A percentile compares a stretch with the other conserved stretches of the same genome.
These are phyloP conservation scores for Mastigias papua DNA, from an alignment of 30 jellyfish, hydroid and myxozoan species.

Conservation along the genomic window DNA sequence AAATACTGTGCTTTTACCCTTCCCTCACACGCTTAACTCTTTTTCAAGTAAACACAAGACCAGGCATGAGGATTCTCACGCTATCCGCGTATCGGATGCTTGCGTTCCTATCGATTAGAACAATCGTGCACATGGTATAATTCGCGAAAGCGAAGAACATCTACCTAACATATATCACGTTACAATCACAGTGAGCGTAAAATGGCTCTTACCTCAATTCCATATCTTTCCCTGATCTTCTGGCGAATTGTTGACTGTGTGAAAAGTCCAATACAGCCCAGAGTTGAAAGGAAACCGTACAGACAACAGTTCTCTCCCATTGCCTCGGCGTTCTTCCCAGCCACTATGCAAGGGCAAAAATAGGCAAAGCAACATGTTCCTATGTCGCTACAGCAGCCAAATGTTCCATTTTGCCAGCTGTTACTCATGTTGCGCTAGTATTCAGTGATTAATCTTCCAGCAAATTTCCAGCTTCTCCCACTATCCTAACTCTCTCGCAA, in stretches of 20 bases:
- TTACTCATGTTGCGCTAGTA: conserved; percentile 45
- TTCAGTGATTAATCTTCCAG: not conserved
- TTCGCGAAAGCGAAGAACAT: no score
- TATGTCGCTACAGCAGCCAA: conserved; percentile 85
- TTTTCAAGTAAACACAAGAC: no score
- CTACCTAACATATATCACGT: no score
- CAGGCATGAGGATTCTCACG: no score
- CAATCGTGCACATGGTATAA: no score
- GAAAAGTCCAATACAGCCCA: conserved; percentile 85
- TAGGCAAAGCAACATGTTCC: conserved; percentile 82
- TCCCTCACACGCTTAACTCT: no score
- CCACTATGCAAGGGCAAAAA: conserved; percentile 87
- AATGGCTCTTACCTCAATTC: conserved; percentile 68
- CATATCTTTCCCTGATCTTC: conserved; percentile 85
- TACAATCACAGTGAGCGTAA: not conserved
- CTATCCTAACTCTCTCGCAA: not conserved
- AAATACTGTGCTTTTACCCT: no score
- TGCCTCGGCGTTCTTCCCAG: conserved; percentile 95
- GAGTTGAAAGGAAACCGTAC: conserved; percentile 81
- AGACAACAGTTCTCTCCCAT: conserved; percentile 84
- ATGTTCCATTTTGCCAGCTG: conserved; percentile 85
- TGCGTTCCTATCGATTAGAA: no score
- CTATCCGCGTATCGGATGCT: no score
- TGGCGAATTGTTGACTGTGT: conserved; percentile 85
- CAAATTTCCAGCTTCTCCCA: not conserved